Base-by-base conservation (phyloP, 1,140 invertebrate species). In the Campodea augens region DNA sequence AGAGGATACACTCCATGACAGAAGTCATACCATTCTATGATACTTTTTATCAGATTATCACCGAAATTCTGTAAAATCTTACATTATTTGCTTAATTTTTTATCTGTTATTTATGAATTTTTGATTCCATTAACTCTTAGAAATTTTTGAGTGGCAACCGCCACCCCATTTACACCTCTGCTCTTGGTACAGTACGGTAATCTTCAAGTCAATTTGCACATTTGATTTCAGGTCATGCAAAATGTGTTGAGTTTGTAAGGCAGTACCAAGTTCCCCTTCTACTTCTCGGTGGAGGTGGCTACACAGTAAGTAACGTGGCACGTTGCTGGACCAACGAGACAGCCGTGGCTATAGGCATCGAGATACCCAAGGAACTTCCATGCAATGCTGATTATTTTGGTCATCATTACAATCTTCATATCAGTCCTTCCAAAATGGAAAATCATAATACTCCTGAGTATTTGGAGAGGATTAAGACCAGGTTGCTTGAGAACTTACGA, bases 361-460 rank as follows among this genome's bases (percentile, higher is more conserved):
- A 63, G 20, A 66, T 72, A 25, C 52, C 55, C 41, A 64, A 66
- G 45, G 70, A 72, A 48, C 61, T 74, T 18, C 69, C 69, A 4
- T 71, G 69, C 51, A 62, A 54, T 32, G 38, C 51, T 57, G 71
- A 72, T 52, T 72, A 72, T 51, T 72, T 72, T 52, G 64, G 60
- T 22, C 70, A 70, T 19, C 69, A 72, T 51, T 73, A 71, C 50
- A 59, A 62, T 2, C 54, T 72, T 1, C 59, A 67, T 50, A 73
- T 68, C 53, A 73, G 64, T 60, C 77, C 63, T 53, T 70, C 59
- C 46, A 75, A 63, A 52, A 75, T 61, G 74, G 67, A 54, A 53
- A 74, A 67, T 67, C 91, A 97, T 62, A 99, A 99, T 60, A 97
- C 93, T 2, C 71, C 80, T 0, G 96, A 99, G 60, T 99, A 99